phyloP scores from a whole-genome alignment of 1,140 invertebrate genomes.

The Camponotus vicinus region DNA sequence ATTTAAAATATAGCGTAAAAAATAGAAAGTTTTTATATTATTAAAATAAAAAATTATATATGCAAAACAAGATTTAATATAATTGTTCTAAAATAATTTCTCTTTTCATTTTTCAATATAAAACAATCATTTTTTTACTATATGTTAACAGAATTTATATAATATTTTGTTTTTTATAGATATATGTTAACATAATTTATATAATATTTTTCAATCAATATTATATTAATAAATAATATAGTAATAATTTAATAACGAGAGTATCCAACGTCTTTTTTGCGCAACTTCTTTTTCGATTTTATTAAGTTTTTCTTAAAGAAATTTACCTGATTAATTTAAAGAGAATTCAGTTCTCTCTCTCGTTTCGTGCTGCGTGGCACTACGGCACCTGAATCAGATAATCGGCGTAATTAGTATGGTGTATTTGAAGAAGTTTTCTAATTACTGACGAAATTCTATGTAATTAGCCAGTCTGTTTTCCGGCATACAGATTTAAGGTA shows the following conservation, averaged over 20 bases:
- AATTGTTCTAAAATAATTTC: too few species aligned
- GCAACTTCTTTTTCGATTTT: not conserved
- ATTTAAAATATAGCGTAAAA: not conserved
- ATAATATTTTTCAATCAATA: not conserved
- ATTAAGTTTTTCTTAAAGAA: not conserved
- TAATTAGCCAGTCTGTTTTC: conserved; percentile 36
- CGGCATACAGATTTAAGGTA: not conserved
- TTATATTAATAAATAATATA: not conserved
- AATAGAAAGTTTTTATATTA: not conserved
- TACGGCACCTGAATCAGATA: conserved; percentile 33
- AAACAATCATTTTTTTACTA: too few species aligned
- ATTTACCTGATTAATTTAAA: not conserved
- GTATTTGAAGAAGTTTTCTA: conserved; percentile 36
- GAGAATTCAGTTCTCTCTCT: not conserved
- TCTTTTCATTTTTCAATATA: too few species aligned
- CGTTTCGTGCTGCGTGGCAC: conserved; percentile 39
- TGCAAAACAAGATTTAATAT: not conserved
- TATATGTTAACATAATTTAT: too few species aligned
- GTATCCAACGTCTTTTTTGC: not conserved
- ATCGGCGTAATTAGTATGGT: conserved; percentile 27
- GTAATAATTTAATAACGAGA: too few species aligned
- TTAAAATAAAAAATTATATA: not conserved
- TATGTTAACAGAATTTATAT: too few species aligned
- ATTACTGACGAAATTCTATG: conserved; percentile 49
- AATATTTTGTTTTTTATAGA: not conserved